These are phyloP conservation scores for Aphelenchoides avenae DNA, from an alignment of 1,140 invertebrate species.

Conservation along the genomic window DNA sequence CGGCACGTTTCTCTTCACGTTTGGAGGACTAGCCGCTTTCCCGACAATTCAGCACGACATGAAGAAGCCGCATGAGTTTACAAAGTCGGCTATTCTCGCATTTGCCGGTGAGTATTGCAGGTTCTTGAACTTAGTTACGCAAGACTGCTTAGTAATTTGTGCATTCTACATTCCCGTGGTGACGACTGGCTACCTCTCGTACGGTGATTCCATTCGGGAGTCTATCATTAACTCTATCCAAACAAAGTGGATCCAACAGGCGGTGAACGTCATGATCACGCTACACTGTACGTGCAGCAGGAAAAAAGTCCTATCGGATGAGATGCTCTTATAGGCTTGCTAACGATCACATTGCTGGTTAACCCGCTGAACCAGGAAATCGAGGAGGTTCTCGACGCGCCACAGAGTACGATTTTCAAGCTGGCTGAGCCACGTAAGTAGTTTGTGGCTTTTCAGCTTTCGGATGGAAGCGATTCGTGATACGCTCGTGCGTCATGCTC, in stretches of 20 bases:
- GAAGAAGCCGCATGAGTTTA: slow-evolving; percentile 53
- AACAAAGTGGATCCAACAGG: slow-evolving; percentile 45
- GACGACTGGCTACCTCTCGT: slow-evolving; percentile 39
- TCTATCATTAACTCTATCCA: slow-evolving; percentile 49
- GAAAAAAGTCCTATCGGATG: neutral
- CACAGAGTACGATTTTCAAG: too few relatives aligned
- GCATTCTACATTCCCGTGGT: slow-evolving; percentile 43
- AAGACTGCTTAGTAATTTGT: slow-evolving; percentile 33
- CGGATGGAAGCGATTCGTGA: slow-evolving; percentile 17
- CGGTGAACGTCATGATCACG: slow-evolving; percentile 60
- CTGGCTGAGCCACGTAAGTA: too few relatives aligned
- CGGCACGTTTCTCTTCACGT: slow-evolving; percentile 59
- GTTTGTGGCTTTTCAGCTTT: too few relatives aligned
- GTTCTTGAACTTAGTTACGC: slow-evolving; percentile 4
- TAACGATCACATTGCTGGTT: slow-evolving; percentile 50
- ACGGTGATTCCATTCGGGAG: slow-evolving; percentile 39
- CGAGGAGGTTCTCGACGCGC: slow-evolving; percentile 54
- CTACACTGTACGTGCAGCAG: slow-evolving; percentile 31
- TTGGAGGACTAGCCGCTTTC: slow-evolving; percentile 61
- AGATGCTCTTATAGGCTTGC: slow-evolving; percentile 49
- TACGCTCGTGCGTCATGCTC: slow-evolving; percentile 12
- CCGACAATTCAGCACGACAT: slow-evolving; percentile 61
- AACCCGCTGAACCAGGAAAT: slow-evolving; percentile 59
- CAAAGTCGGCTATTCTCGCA: slow-evolving; percentile 18
- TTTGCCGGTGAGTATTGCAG: slow-evolving; percentile 35